Evolutionary conservation across 64 coral and sea anemone genomes (phyloP).

Genomic region (Pocillopora damicornis): DNA sequence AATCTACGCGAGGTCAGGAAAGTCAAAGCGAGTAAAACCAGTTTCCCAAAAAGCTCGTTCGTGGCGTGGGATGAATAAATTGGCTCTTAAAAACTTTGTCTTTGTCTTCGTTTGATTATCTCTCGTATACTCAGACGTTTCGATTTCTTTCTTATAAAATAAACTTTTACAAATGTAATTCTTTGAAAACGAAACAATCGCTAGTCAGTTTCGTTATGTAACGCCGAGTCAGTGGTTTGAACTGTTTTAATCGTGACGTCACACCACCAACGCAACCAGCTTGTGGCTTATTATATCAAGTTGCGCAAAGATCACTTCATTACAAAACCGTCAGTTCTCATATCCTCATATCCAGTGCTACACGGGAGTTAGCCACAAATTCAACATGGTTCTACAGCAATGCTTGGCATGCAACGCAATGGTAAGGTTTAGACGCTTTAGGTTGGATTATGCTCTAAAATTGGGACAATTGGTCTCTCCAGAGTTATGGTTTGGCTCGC

Average conservation of each 20-base stretch:
- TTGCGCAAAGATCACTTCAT: constrained; percentile 27
- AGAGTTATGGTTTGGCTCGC: neutral
- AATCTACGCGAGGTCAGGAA: neutral
- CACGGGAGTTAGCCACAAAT: neutral
- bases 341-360: neutral
- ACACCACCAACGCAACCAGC: constrained; percentile 32
- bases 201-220: neutral
- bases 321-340: constrained; percentile 9
- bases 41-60: neutral
- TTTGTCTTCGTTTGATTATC: neutral
- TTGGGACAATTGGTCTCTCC: neutral
- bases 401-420: constrained; percentile 25
- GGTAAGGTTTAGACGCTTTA: constrained; percentile 9
- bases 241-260: constrained; percentile 28
- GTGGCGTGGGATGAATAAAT: constrained; percentile 1
- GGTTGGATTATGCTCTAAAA: neutral
- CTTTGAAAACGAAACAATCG: neutral
- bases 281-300: constrained; percentile 45
- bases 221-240: neutral
- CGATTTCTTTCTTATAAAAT: neutral
- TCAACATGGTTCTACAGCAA: constrained; percentile 39
- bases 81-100: neutral
- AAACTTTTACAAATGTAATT: neutral
- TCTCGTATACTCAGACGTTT: neutral
- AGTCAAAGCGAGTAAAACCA: constrained; percentile 26